These are phyloP conservation scores for Myotis vivesi DNA, from an alignment of 2,797 vertebrate genomes.

Conservation along the genomic window DNA sequence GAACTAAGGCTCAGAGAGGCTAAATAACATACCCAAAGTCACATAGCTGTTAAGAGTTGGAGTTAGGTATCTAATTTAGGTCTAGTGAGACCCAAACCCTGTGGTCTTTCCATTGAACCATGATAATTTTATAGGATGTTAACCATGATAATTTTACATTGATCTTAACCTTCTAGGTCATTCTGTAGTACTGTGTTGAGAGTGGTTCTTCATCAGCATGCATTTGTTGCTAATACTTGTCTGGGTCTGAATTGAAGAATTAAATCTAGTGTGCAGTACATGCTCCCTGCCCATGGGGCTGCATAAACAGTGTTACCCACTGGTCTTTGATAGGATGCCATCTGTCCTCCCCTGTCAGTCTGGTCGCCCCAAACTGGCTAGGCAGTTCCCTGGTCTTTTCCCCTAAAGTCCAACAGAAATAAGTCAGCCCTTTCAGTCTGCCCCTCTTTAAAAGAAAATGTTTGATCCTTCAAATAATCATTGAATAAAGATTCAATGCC, in stretches of 20 bases:
- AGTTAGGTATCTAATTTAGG: neutral
- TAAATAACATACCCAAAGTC: neutral
- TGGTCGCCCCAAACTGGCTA: neutral
- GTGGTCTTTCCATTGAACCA: neutral
- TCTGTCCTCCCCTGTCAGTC: neutral
- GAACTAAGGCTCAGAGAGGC: neutral
- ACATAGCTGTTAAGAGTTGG: neutral
- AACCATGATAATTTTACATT: neutral
- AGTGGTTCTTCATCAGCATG: neutral
- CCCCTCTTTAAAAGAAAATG: neutral
- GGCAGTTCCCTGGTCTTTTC: neutral
- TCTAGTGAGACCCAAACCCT: neutral
- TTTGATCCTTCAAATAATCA: neutral
- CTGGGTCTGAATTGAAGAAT: neutral
- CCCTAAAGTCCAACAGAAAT: neutral
- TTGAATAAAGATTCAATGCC: neutral
- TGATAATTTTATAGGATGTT: neutral
- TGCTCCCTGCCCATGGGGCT: neutral
- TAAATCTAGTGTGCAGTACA: neutral
- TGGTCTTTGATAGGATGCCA: neutral
- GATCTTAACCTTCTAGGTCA: neutral
- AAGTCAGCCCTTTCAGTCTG: neutral
- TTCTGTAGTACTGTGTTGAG: neutral
- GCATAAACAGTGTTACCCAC: neutral
- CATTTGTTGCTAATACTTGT: neutral